Percentiles rank a stretch among this genome's conserved stretches.
These are phyloP conservation scores for Nothocercus julius DNA, from an alignment of 2,113 vertebrate species.

Conservation along the genomic window DNA sequence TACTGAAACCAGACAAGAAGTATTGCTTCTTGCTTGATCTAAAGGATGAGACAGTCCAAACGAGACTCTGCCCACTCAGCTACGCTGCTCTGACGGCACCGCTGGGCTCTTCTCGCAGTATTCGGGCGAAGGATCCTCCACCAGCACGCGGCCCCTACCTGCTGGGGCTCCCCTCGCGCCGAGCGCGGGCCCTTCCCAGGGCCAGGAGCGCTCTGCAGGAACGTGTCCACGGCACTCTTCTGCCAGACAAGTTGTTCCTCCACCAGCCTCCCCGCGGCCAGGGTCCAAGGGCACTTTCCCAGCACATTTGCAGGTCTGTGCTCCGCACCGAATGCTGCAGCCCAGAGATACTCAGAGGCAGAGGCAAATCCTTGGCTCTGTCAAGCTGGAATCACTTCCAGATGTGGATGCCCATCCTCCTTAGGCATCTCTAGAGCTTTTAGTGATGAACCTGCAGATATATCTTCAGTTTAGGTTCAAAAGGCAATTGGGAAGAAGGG, in stretches of 20 bases:
- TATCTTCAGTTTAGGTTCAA: not conserved
- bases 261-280: not conserved
- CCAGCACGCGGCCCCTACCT: not conserved
- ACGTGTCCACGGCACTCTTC: not conserved
- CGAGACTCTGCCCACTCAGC: no score
- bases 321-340: not conserved
- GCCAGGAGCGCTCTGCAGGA: not conserved
- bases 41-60: not conserved
- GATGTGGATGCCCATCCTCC: not conserved
- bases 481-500: not conserved
- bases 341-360: no score
- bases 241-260: not conserved
- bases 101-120: accelerated
- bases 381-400: not conserved
- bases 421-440: not conserved
- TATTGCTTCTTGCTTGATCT: not conserved
- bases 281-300: not conserved
- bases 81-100: not conserved
- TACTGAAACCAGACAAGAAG: not conserved
- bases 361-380: not conserved
- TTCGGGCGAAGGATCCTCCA: not conserved
- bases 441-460: not conserved
- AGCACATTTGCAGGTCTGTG: not conserved
- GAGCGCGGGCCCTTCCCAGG: not conserved
- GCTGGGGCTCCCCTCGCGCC: accelerated